Evolutionary conservation across 2,888 invertebrate genomes (phyloP), one percentile per base, ranked within the genome.

Genomic region (Rapana venosa): DNA sequence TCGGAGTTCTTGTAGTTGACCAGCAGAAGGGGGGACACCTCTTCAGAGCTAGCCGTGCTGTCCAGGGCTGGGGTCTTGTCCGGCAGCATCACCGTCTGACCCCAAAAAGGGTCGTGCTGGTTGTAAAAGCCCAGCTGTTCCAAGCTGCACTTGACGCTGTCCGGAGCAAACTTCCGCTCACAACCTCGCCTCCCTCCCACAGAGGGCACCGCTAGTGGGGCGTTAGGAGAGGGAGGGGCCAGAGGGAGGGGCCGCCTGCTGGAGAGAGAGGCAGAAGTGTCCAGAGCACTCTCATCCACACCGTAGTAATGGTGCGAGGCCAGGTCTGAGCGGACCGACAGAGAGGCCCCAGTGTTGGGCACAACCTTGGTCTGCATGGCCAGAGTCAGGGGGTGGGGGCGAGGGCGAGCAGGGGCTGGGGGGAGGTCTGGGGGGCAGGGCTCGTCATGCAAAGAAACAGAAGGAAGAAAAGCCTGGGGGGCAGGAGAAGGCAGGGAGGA

Each of bases 381-480:
- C 93, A 94, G 87, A 93, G 93, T 87, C 92, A 92, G 79, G 93
- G 92, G 90, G 92, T 90, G 70, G 95, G 94, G 97, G 97, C 47
- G 97, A 36, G 97, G 97, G 94, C 98, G 98, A 92, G 98, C 97
- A 0, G 98, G 98, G 0, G 98, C 98, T 92, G 98, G 96, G 0
- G 98, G 98, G 91, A 98, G 97, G 56, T 89, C 89, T 11, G 84
- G 83, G 56, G 84, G 89, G 58, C 84, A 89, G 32, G 89, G 89
- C 30, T 89, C 74, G 22, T 89, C 89, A 89, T 89, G 89, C 89
- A 89, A 36, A 35, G 85, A 89, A 32, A 56, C 22, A 56, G 89
- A 85, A 56, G 85, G 89, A 66, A 88, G 26, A 85, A 85, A 85
- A 70, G 74, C 47, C 8, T 32, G 84, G 32, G 47, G 70, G 85